Evolutionary conservation across 2,888 invertebrate species (phyloP), one percentile per base, ranked within the genome.

Genomic region (Rotaria socialis): DNA sequence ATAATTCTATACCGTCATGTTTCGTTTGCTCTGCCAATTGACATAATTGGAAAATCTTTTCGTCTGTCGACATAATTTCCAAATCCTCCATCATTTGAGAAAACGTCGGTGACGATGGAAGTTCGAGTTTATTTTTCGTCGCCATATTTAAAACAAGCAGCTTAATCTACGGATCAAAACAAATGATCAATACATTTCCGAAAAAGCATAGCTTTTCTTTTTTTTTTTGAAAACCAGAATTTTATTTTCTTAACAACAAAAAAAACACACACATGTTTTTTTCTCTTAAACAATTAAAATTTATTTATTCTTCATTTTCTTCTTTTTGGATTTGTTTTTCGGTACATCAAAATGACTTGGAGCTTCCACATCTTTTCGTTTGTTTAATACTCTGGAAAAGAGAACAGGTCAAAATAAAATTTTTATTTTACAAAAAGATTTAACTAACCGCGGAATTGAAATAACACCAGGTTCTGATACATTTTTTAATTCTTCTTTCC

Each of bases 401-500:
- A 52, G 14, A 3, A 52, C 3, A 14, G 14, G 16, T 14, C 11
- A 16, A 52, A 52, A 50, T 50, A 50, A 14, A 52, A 52, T 52
- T 16, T 52, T 52, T 16, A 52, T 52, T 16, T 14, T 11, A 16
- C 14, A 35, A 35, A 35, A 35, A 35, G 35, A 35, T 35, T 27
- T 10, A 16, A 35, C 67, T 10, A 11, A 67, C 67, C 67, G 27
- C 14, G 67, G 67, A 14, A 67, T 67, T 11, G 67, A 67, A 27
- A 67, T 67, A 14, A 67, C 35, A 67, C 67, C 67, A 5, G 67
- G 67, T 14, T 67, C 67, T 5, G 27, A 35, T 67, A 67, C 19
- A 67, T 24, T 67, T 47, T 86, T 86, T 47, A 86, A 43, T 35
- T 85, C 86, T 43, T 67, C 86, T 24, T 67, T 86, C 86, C 86